A percentile compares a stretch with the other conserved stretches of the same genome.
Conservation (phyloP, 2,113 vertebrate genomes). For the Macrotis lagotis region DNA sequence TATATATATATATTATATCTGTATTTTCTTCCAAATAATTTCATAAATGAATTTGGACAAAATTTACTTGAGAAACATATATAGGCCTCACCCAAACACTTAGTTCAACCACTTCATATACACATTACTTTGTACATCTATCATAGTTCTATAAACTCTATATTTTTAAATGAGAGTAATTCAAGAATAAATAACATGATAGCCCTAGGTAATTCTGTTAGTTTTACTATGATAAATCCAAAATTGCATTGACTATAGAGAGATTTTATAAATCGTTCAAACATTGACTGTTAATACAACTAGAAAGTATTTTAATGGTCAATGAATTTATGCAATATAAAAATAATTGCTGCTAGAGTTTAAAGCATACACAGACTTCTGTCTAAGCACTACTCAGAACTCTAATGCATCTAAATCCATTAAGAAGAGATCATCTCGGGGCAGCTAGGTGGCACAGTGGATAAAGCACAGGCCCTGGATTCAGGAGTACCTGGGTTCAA, state of each 20-base stretch:
- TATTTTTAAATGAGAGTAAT: not conserved
- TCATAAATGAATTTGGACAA: not conserved
- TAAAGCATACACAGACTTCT: not conserved
- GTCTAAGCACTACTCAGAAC: conserved; percentile 54
- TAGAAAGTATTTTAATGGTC: not conserved
- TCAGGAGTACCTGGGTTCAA: no score
- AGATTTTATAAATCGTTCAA: not conserved
- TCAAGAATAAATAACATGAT: not conserved
- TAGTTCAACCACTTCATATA: not conserved
- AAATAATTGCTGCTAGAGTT: not conserved
- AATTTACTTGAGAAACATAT: not conserved
- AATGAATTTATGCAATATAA: not conserved
- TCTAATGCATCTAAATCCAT: conserved; percentile 31
- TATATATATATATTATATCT: not conserved
- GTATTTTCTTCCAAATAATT: not conserved
- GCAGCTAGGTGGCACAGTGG: no score
- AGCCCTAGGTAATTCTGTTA: not conserved
- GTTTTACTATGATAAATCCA: not conserved
- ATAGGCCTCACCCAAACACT: not conserved
- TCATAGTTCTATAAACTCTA: not conserved
- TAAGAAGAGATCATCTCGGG: conserved; percentile 46
- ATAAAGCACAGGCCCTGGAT: no score
- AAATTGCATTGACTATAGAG: not conserved
- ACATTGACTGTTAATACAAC: not conserved
- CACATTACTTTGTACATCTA: not conserved